phyloP scores from a whole-genome alignment of 2,113 vertebrate species.

The Gallinago paraguaiae region DNA sequence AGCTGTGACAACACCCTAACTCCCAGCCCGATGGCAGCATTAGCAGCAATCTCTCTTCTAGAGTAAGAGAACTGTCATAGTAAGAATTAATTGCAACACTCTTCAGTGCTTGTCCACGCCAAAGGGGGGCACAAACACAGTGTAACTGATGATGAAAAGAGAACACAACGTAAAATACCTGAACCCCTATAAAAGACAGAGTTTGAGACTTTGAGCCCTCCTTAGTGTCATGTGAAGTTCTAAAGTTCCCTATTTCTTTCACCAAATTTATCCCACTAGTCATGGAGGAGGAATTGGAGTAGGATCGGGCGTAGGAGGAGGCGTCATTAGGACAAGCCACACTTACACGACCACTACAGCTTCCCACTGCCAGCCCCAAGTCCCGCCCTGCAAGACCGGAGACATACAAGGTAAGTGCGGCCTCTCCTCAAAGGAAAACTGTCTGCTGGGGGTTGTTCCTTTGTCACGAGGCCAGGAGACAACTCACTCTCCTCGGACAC shows the following conservation, averaged over 20 bases:
- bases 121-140: not conserved
- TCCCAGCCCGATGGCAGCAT: not conserved
- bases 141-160: not conserved
- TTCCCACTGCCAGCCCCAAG: slow-evolving; percentile 56
- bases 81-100: not conserved
- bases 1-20: not conserved
- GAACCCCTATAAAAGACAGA: rapidly evolving
- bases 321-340: slow-evolving; percentile 45
- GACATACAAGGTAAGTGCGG: slow-evolving; percentile 45
- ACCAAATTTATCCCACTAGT: not conserved
- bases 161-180: not conserved
- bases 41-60: not conserved
- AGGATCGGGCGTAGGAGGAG: slow-evolving; percentile 32
- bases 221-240: not conserved
- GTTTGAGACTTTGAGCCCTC: not conserved
- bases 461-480: not conserved
- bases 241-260: not conserved
- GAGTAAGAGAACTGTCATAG: not conserved
- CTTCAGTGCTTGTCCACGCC: not conserved
- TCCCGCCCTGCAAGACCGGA: slow-evolving; percentile 23
- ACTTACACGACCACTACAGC: slow-evolving; percentile 37
- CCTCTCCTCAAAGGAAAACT: not conserved
- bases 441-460: not conserved
- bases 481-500: not conserved
- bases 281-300: slow-evolving; percentile 29